phyloP scores from a whole-genome alignment of 2,113 vertebrate genomes.

The Perca flavescens region DNA sequence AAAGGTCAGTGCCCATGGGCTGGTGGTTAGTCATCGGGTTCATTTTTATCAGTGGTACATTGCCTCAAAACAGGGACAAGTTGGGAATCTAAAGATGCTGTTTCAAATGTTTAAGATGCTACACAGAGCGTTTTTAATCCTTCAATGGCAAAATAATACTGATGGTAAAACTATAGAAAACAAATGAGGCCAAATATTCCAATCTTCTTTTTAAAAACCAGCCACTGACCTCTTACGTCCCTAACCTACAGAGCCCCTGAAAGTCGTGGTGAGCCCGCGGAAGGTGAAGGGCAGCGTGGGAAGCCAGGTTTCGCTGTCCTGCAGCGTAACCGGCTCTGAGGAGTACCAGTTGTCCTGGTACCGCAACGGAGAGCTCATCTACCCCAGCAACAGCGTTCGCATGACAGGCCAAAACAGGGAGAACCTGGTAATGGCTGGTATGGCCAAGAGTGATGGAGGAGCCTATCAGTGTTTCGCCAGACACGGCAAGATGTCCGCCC shows the following conservation, averaged over 20 bases:
- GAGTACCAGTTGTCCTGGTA: conserved; percentile 98
- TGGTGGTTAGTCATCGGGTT: neutral
- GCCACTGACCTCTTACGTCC: neutral
- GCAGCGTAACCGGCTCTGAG: conserved; percentile 92
- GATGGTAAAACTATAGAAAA: neutral
- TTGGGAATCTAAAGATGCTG: neutral
- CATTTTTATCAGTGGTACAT: neutral
- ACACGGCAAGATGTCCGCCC: conserved; percentile 95
- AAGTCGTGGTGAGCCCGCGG: conserved; percentile 92
- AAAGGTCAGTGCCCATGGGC: conserved; percentile 90
- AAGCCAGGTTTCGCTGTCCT: conserved; percentile 96
- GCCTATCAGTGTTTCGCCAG: conserved; percentile 98
- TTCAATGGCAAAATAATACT: neutral
- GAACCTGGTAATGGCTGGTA: conserved; percentile 96
- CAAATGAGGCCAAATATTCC: neutral
- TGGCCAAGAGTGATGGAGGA: conserved; percentile 97
- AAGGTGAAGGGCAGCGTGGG: conserved; percentile 98
- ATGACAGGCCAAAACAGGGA: conserved; percentile 93
- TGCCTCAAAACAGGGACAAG: neutral
- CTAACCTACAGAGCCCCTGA: conserved; percentile 88
- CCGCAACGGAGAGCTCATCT: conserved; percentile 94
- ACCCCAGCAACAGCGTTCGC: conserved; percentile 92
- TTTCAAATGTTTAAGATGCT: neutral
- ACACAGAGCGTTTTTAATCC: neutral
- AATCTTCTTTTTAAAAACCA: neutral